Base-by-base conservation (phyloP, 2,888 invertebrate species). In the Torymus texanus region DNA sequence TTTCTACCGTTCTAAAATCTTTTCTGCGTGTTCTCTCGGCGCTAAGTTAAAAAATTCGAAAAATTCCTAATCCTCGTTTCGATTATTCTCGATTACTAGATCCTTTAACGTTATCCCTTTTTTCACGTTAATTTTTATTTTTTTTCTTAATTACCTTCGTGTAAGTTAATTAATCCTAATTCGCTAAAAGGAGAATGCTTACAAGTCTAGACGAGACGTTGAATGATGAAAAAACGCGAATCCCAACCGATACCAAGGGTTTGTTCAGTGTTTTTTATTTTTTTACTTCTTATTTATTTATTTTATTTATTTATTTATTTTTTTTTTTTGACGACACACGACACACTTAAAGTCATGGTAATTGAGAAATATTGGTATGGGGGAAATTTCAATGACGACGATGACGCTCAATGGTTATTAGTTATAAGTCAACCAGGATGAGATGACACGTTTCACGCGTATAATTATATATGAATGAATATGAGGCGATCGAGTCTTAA, bases 211-310 rank as follows among this genome's bases (percentile, higher is more conserved):
- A 66, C 75, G 75, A 80, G 76, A 79, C 67, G 63, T 76, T n/a
- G 79, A 80, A 72, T 70, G 73, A 80, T 74, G 76, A 80, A 77
- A 76, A 73, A 67, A 82, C 75, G 76, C 74, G 65, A 81, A 81
- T 82, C 82, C 83, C 83, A 82, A 83, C 80, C 85, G 74, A 81
- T 84, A 84, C 82, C 83, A 79, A 83, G 82, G 84, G 72, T 67
- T 84, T 74, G 66, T 70, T 70, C 66, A 13, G 68, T 12, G 50
- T 70, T 58, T 63, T 62, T 71, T n/a, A n/a, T 24, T 55, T 18
- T 53, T 56, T 41, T 78, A 14, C 61, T 67, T 53, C 53, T 53
- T 53, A 51, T 61, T 61, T 61, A n/a, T 14, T 63, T 68, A 53
- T 56, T 68, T n/a, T n/a, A n/a, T n/a, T 53, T 53, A 51, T 61